These are phyloP conservation scores for Cistogaster globosa DNA, from an alignment of 2,888 invertebrate genomes.

Conservation along the genomic window DNA sequence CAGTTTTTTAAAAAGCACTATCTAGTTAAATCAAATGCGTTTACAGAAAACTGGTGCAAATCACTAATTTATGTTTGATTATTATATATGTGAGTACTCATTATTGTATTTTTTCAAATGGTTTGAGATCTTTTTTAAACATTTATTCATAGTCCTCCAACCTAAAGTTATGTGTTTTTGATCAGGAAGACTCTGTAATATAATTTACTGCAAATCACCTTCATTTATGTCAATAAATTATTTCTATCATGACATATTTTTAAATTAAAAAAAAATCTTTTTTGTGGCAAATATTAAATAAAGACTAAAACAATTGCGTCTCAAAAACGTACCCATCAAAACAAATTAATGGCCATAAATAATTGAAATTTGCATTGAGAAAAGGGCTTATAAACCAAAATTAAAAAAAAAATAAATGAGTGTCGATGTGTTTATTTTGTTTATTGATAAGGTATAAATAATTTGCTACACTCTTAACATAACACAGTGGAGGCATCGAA, in stretches of 20 bases:
- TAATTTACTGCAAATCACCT: conserved; percentile 56
- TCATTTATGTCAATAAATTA: conserved; percentile 58
- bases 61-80: no score
- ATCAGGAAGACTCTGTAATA: conserved; percentile 44
- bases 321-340: conserved; percentile 27
- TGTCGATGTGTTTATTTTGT: no score
- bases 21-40: no score
- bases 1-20: no score
- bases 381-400: conserved; percentile 19
- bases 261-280: conserved; percentile 48
- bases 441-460: no score
- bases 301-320: conserved; percentile 43
- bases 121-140: no score
- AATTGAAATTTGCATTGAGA: not conserved
- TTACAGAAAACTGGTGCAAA: no score
- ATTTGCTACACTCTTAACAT: no score
- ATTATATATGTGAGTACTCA: no score
- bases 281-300: conserved; percentile 33
- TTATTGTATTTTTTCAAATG: not conserved
- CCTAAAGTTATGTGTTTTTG: no score
- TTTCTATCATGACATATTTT: conserved; percentile 63
- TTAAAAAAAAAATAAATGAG: not conserved
- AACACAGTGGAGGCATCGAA: no score
- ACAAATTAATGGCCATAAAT: conserved; percentile 42
- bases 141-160: no score